phyloP scores from a whole-genome alignment of 2,113 vertebrate genomes.

The Labrus mixtus region DNA sequence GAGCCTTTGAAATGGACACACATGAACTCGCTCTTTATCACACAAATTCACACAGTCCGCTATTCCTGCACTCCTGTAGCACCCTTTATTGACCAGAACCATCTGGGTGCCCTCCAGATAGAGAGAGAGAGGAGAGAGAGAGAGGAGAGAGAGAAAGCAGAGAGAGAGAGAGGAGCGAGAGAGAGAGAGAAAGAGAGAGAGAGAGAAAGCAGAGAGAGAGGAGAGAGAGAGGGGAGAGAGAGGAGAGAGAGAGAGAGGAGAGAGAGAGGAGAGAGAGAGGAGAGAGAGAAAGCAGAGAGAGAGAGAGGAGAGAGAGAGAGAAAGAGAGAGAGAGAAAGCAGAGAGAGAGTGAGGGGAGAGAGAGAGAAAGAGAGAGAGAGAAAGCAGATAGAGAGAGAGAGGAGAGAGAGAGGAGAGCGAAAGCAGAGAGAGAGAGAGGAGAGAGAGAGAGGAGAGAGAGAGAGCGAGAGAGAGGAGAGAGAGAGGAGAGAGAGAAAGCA shows the following conservation, averaged over 20 bases:
- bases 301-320: not conserved
- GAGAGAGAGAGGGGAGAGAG: not conserved
- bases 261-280: not conserved
- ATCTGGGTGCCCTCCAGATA: conserved; percentile 40
- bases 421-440: not conserved
- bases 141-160: not conserved
- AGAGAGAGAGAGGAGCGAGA: not conserved
- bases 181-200: not conserved
- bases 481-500: not conserved
- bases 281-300: not conserved
- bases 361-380: not conserved
- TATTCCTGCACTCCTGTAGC: conserved; percentile 21
- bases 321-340: not conserved
- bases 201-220: not conserved
- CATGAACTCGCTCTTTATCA: conserved; percentile 48
- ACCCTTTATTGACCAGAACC: conserved; percentile 59
- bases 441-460: not conserved
- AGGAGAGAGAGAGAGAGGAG: not conserved
- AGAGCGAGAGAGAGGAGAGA: not conserved
- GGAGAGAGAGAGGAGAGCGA: no score
- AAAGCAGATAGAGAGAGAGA: not conserved
- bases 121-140: conserved; percentile 5
- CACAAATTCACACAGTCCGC: conserved; percentile 42
- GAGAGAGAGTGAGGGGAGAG: not conserved
- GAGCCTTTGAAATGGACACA: conserved; percentile 75